Conservation (phyloP, 2,797 vertebrate species). For the Scarus forsteni region DNA sequence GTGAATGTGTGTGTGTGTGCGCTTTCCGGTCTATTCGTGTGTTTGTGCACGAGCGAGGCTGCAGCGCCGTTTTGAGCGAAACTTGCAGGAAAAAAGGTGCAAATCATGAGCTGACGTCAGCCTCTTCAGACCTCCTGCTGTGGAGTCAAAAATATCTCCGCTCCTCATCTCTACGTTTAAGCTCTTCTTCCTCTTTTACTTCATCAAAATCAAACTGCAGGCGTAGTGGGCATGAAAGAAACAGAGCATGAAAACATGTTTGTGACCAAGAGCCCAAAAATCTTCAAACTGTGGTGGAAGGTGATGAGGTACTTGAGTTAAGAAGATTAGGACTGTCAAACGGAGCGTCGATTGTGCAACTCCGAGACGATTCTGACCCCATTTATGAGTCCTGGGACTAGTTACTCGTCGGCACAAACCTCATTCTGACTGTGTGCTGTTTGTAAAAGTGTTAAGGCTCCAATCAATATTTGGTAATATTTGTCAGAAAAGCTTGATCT, state of each 20-base stretch:
- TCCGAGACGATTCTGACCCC: too few species aligned
- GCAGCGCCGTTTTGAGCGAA: constrained; percentile 1
- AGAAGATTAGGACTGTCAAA: too few species aligned
- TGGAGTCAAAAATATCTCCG: constrained; percentile 60
- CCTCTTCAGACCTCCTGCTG: constrained; percentile 33
- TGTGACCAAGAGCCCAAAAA: neutral
- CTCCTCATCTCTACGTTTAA: constrained; percentile 6
- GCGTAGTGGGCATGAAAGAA: neutral
- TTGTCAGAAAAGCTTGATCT: too few species aligned
- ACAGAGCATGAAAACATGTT: neutral
- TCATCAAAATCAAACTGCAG: constrained; percentile 17
- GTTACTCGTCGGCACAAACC: too few species aligned
- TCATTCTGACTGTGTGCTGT: too few species aligned
- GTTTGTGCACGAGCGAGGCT: neutral
- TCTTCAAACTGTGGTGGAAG: neutral
- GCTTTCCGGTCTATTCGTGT: constrained; percentile 7
- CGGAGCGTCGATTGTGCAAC: too few species aligned
- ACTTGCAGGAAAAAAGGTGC: constrained; percentile 42
- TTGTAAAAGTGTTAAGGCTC: too few species aligned
- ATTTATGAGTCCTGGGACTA: too few species aligned
- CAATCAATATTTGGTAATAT: too few species aligned
- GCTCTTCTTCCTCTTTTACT: neutral
- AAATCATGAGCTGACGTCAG: constrained; percentile 39
- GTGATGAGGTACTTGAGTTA: too few species aligned
- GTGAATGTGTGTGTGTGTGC: neutral